Percentiles rank a stretch among this genome's conserved stretches.
Conservation (phyloP, 2,888 invertebrate genomes). For the Ypsolopha sequella region DNA sequence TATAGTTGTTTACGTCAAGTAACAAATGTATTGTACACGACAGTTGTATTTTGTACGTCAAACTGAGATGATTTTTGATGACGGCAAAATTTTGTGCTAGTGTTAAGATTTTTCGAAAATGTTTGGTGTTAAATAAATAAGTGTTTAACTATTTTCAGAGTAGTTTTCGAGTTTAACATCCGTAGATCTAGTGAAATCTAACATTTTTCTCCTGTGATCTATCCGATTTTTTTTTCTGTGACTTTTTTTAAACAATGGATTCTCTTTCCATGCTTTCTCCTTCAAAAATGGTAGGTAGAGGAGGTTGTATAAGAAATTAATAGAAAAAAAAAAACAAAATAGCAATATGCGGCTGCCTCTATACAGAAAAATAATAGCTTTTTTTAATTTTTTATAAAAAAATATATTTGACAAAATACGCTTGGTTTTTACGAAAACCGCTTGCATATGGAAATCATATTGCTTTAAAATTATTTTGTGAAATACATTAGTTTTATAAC, state of each 20-base stretch:
- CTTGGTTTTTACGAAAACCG: background rate
- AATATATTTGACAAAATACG: slow-evolving; percentile 5
- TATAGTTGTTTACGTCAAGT: background rate
- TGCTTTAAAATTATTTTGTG: background rate
- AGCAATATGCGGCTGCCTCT: background rate
- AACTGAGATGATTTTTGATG: no score
- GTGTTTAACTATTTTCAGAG: no score
- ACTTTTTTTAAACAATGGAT: slow-evolving; percentile 53
- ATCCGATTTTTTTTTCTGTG: slow-evolving; percentile 18
- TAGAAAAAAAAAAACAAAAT: slow-evolving; percentile 19
- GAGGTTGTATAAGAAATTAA: slow-evolving; percentile 64
- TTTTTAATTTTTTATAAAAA: slow-evolving; percentile 1
- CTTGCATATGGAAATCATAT: background rate
- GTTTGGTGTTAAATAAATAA: no score
- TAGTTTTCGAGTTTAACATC: no score
- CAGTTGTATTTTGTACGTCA: background rate
- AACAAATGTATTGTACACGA: background rate
- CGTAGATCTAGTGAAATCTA: no score
- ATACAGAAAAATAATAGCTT: background rate
- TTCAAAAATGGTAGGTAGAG: slow-evolving; percentile 69
- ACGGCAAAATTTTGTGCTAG: no score
- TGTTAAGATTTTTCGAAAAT: no score
- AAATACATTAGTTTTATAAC: background rate
- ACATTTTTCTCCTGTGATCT: slow-evolving; percentile 13
- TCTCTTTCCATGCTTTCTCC: slow-evolving; percentile 69